A percentile compares a stretch with the other conserved stretches of the same genome.
Evolutionary conservation across 2,113 vertebrate species (phyloP).

Genomic region (Colius striatus): DNA sequence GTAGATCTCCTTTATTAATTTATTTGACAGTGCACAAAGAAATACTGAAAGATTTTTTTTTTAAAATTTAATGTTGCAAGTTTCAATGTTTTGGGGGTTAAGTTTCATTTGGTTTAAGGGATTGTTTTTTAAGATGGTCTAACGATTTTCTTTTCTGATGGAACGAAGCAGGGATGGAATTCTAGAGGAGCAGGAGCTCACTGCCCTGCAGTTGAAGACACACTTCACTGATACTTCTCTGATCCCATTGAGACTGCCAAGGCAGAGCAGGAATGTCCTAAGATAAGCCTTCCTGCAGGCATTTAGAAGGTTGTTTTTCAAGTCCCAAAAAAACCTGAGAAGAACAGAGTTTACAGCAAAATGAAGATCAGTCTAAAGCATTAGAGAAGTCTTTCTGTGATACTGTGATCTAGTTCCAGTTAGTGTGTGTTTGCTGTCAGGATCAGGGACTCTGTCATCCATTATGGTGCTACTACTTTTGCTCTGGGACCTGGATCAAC

Average conservation of each 20-base stretch:
- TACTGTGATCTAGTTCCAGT: background rate
- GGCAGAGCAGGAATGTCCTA: background rate
- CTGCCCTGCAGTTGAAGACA: background rate
- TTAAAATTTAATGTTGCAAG: background rate
- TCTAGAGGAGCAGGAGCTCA: background rate
- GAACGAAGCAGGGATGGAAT: background rate
- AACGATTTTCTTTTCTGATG: background rate
- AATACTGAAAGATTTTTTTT: background rate
- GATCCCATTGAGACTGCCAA: background rate
- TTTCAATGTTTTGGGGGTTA: background rate
- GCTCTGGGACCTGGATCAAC: background rate
- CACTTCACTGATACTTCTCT: background rate
- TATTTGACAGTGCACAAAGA: background rate
- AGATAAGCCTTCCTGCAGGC: background rate
- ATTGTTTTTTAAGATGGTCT: background rate
- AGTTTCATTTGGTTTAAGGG: no score
- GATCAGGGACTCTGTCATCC: background rate
- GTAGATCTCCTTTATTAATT: background rate
- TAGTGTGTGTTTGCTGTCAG: accelerated
- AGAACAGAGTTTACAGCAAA: background rate
- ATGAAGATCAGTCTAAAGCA: background rate
- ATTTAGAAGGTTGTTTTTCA: background rate
- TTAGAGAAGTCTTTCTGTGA: background rate
- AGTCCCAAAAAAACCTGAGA: background rate
- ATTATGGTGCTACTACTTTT: accelerated